Conservation (phyloP, 1,140 invertebrate species). For the Dinoponera quadriceps region DNA sequence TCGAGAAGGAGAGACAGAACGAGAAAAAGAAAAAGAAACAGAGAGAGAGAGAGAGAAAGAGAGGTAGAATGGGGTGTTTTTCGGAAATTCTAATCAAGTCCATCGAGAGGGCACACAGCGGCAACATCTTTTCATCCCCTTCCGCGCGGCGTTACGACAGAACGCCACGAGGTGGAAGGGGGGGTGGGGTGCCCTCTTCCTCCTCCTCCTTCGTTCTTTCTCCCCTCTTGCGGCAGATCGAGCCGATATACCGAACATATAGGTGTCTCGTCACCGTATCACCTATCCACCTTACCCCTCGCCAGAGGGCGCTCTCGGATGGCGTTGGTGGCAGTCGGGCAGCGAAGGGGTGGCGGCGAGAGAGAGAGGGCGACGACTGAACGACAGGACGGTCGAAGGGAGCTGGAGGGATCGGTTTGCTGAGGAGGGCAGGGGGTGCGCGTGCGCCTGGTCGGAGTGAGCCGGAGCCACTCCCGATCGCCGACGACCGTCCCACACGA, state of each 20-base stretch:
- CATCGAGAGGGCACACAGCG: constrained; percentile 42
- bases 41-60: not conserved
- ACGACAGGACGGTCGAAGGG: constrained; percentile 61
- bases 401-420: constrained; percentile 62
- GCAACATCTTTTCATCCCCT: constrained; percentile 68
- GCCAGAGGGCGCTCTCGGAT: constrained; percentile 65
- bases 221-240: constrained; percentile 60
- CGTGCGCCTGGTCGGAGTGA: constrained; percentile 71
- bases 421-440: constrained; percentile 66
- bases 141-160: constrained; percentile 66
- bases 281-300: constrained; percentile 70
- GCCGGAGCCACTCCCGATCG: constrained; percentile 78
- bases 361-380: constrained; percentile 55
- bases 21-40: too few species aligned
- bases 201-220: constrained; percentile 59
- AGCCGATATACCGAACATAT: constrained; percentile 73
- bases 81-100: constrained; percentile 54
- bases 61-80: not conserved
- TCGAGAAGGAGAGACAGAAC: not conserved
- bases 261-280: constrained; percentile 75
- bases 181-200: constrained; percentile 49
- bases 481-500: constrained; percentile 75
- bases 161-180: constrained; percentile 20
- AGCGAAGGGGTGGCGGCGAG: constrained; percentile 37
- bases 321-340: constrained; percentile 65